Base-by-base conservation (phyloP, 2,113 vertebrate genomes). In the Guaruba guarouba region DNA sequence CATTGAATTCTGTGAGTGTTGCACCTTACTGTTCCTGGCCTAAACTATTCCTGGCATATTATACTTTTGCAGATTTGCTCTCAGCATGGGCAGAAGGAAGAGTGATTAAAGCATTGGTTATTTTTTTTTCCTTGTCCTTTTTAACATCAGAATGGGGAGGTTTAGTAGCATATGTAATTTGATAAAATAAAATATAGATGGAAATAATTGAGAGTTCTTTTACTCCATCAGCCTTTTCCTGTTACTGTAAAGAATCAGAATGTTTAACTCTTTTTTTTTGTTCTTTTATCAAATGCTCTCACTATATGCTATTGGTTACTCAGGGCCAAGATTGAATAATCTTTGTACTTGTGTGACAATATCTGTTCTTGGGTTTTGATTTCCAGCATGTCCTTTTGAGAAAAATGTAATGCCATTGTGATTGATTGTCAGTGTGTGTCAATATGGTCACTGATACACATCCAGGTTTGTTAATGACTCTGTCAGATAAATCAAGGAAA, bases 41-140 rank as follows among this genome's bases (percentile, higher is more conserved):
- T 67, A 4, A 4, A 13, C 17, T 59, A 69, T 67, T 96, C 86
- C 70, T 94, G 93, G 86, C 88, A 87, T 85, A 52, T 92, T 87
- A n/a, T 67, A 46, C 43, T 87, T 95, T 66, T 95, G 63, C 91
- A 95, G 90, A 90, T 96, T 97, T 93, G n/a, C 78, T 94, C 88
- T 68, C 93, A 95, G 82, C 73, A 17, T 80, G 91, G 75, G 54
- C 37, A 95, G 68, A 82, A 88, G 49, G 57, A 78, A 94, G 81
- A 79, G 44, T 51, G 71, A 88, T 86, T 66, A 75, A 74, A 86
- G 79, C 51, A 62, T 43, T 80, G 22, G 33, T 93, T 91, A 82
- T 86, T 74, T 92, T 37, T 92, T 84, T 6, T 14, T 27, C 23
- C 16, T 44, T 44, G 68, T 62, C 3, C 16, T 31, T 31, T 70